These are phyloP conservation scores for Vimba vimba DNA, from an alignment of 2,113 vertebrate genomes.

Conservation along the genomic window DNA sequence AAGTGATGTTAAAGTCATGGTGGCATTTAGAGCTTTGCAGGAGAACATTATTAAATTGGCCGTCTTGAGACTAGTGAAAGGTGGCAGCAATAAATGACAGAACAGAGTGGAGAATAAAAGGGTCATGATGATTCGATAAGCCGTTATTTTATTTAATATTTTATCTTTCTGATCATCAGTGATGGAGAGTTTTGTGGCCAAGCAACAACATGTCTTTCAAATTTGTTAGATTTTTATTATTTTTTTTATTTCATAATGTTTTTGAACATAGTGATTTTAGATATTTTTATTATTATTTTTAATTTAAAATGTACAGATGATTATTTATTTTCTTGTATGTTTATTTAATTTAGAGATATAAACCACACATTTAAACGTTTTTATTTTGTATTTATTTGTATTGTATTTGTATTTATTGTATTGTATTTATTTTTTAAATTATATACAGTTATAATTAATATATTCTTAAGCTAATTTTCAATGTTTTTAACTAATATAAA, in stretches of 20 bases:
- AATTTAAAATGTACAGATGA: neutral
- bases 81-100: slow-evolving; percentile 15
- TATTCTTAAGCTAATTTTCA: neutral
- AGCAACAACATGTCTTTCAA: neutral
- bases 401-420: neutral
- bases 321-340: neutral
- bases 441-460: neutral
- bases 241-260: neutral
- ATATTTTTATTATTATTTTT: neutral
- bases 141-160: neutral
- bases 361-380: neutral
- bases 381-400: neutral
- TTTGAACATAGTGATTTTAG: neutral
- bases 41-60: slow-evolving; percentile 26
- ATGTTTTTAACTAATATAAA: no score
- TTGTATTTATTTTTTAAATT: neutral
- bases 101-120: neutral
- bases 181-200: neutral
- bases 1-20: neutral
- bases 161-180: neutral
- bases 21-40: slow-evolving; percentile 16
- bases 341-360: neutral
- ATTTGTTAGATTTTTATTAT: neutral
- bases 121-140: neutral
- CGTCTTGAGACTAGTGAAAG: slow-evolving; percentile 21